A percentile compares a stretch with the other conserved stretches of the same genome.
These are phyloP conservation scores for Erithacus rubecula DNA, from an alignment of 2,797 vertebrate species.

Conservation along the genomic window DNA sequence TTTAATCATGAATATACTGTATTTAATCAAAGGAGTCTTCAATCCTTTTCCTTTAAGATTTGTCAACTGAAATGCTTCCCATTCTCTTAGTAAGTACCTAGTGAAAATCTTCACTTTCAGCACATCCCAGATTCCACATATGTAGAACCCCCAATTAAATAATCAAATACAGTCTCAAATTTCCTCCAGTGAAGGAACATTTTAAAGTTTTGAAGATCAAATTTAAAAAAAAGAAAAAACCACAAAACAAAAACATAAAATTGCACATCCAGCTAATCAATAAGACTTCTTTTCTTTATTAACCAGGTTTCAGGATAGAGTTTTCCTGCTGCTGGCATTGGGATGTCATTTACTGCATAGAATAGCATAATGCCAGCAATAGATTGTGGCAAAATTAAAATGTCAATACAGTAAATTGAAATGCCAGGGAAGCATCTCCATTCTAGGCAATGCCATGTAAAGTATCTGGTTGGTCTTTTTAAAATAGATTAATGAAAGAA, in stretches of 20 bases:
- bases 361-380: neutral
- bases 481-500: conserved; percentile 15
- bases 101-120: neutral
- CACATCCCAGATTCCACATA: neutral
- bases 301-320: neutral
- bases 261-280: neutral
- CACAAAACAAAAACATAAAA: neutral
- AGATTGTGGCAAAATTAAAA: conserved; percentile 61
- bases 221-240: neutral
- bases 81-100: neutral
- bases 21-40: neutral
- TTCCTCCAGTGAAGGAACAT: neutral
- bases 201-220: neutral
- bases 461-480: conserved; percentile 9
- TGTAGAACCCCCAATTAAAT: neutral
- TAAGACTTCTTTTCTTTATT: conserved; percentile 27
- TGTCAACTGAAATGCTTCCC: neutral
- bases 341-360: neutral
- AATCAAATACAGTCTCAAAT: neutral
- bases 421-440: conserved; percentile 7
- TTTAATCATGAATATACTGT: neutral
- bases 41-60: neutral
- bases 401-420: conserved; percentile 57
- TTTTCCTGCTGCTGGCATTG: conserved; percentile 16
- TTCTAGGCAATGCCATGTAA: conserved; percentile 17